These are phyloP conservation scores for Kobus ellipsiprymnus DNA, from an alignment of 2,113 vertebrate species.

Conservation along the genomic window DNA sequence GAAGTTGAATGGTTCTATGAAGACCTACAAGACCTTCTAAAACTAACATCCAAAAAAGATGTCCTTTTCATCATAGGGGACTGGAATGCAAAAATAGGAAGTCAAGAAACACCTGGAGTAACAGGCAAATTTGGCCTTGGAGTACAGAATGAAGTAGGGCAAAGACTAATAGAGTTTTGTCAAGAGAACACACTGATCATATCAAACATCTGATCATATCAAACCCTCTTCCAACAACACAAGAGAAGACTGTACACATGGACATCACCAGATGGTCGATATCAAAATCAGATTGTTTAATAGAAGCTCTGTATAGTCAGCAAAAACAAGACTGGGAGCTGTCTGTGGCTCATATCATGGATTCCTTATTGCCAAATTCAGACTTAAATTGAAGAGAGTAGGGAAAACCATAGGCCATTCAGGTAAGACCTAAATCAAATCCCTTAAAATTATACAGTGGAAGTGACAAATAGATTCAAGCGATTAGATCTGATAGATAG, in stretches of 20 bases:
- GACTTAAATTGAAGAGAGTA: not conserved
- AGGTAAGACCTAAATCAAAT: not conserved
- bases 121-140: not conserved
- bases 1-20: not conserved
- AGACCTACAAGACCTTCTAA: not conserved
- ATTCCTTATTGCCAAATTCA: not conserved
- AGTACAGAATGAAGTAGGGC: not conserved
- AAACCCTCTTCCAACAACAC: not conserved
- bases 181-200: not conserved
- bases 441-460: not conserved
- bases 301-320: not conserved
- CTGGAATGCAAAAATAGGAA: not conserved
- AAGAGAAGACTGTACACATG: not conserved
- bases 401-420: not conserved
- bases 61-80: not conserved
- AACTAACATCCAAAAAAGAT: not conserved
- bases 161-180: not conserved
- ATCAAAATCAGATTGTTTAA: not conserved
- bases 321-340: not conserved
- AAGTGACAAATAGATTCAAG: not conserved
- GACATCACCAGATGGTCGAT: not conserved
- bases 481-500: not conserved
- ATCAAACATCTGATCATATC: not conserved
- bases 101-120: not conserved
- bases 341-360: not conserved